Percentiles rank a stretch among this genome's conserved stretches.
These are phyloP conservation scores for Zeugodacus cucurbitae DNA, from an alignment of 1,140 invertebrate species.

Conservation along the genomic window DNA sequence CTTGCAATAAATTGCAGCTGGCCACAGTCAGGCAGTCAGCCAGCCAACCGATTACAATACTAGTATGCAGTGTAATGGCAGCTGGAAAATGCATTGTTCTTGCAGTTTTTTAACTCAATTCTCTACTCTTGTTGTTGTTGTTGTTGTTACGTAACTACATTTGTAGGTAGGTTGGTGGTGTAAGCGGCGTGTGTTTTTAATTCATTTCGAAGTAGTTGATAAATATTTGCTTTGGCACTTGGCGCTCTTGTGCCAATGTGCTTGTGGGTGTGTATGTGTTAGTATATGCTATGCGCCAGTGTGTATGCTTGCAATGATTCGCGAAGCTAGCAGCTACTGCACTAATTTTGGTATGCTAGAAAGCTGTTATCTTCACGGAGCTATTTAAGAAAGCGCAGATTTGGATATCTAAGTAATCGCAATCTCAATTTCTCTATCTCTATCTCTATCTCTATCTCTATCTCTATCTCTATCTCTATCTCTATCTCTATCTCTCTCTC, in stretches of 20 bases:
- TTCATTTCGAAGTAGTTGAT: constrained; percentile 44
- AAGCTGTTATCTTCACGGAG: background rate
- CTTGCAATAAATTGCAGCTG: constrained; percentile 20
- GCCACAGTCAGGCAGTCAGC: background rate
- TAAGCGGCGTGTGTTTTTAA: constrained; percentile 41
- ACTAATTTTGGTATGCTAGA: background rate
- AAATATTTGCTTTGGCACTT: constrained; percentile 45
- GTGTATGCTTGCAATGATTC: background rate
- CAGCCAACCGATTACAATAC: constrained; percentile 2
- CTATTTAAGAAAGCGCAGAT: no score
- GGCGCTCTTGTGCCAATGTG: background rate
- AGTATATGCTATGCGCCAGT: background rate
- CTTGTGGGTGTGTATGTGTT: background rate
- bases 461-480: no score
- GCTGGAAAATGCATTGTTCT: background rate
- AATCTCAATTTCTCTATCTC: no score
- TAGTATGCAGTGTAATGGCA: background rate
- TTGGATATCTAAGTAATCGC: no score
- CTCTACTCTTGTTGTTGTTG: background rate
- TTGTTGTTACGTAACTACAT: background rate
- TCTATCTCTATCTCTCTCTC: no score
- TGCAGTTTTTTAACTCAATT: background rate
- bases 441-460: no score
- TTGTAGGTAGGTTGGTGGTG: background rate
- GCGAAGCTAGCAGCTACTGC: background rate